Percentiles rank a stretch among this genome's conserved stretches.
phyloP scores from a whole-genome alignment of 1,140 invertebrate genomes.

The Globodera ellingtonae region DNA sequence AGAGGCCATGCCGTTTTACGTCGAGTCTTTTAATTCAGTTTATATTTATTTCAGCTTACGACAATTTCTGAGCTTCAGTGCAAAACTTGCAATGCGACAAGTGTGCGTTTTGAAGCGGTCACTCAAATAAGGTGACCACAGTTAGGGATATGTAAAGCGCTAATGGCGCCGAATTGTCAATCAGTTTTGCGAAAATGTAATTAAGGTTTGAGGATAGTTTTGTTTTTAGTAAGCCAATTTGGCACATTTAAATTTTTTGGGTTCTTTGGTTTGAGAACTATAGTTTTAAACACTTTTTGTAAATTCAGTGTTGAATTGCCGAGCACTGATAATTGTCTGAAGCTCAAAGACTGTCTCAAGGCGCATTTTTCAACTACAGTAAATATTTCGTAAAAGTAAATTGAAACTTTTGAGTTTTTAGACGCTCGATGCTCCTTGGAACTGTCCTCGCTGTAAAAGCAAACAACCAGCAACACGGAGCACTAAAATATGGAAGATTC shows the following conservation, averaged over 20 bases:
- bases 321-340: background rate
- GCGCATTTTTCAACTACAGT: constrained; percentile 26
- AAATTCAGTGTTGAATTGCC: constrained; percentile 27
- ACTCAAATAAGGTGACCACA: constrained; percentile 28
- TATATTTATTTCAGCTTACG: constrained; percentile 22
- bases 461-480: constrained; percentile 33
- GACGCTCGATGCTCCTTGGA: constrained; percentile 33
- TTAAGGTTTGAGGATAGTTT: too few relatives aligned
- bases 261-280: too few relatives aligned
- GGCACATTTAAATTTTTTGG: too few relatives aligned
- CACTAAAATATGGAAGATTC: constrained; percentile 43
- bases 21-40: constrained; percentile 9
- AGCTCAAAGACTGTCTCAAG: constrained; percentile 29
- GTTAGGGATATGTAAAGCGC: too few relatives aligned
- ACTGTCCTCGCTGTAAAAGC: constrained; percentile 35
- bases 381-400: background rate
- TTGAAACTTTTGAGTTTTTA: constrained; percentile 3
- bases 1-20: background rate
- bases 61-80: constrained; percentile 34
- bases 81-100: constrained; percentile 21
- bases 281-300: too few relatives aligned
- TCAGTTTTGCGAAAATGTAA: too few relatives aligned
- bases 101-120: constrained; percentile 30
- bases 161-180: too few relatives aligned
- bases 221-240: too few relatives aligned